A percentile compares a stretch with the other conserved stretches of the same genome.
Conservation (phyloP, 2,888 invertebrate species). For the Habrosyne pyritoides region DNA sequence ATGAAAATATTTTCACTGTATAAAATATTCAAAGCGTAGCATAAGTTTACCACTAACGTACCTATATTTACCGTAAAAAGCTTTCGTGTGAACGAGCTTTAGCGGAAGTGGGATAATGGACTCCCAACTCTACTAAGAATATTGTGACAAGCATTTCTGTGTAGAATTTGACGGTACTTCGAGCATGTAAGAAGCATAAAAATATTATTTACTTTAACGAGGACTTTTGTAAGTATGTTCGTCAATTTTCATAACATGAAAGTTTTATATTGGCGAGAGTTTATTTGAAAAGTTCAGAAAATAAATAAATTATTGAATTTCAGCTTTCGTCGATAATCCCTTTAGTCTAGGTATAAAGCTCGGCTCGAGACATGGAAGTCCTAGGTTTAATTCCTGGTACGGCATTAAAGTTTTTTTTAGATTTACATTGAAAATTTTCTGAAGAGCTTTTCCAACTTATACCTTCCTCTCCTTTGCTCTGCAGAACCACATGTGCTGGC, state of each 20-base stretch:
- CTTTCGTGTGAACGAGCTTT: slow-evolving; percentile 3
- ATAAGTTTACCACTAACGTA: neutral
- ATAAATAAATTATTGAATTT: too few relatives aligned
- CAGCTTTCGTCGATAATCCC: too few relatives aligned
- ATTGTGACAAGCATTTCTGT: slow-evolving; percentile 2
- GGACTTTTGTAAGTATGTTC: neutral
- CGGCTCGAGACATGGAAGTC: too few relatives aligned
- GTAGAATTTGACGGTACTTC: slow-evolving; percentile 13
- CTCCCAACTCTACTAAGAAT: neutral
- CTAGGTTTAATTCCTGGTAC: too few relatives aligned
- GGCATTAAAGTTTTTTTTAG: too few relatives aligned
- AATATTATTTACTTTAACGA: neutral
- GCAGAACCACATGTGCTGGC: too few relatives aligned
- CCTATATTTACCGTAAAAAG: neutral
- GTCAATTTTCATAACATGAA: too few relatives aligned
- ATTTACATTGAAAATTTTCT: too few relatives aligned
- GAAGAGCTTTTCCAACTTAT: too few relatives aligned
- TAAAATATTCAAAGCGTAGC: neutral
- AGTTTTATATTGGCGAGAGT: too few relatives aligned
- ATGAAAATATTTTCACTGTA: neutral
- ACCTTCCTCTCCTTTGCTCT: too few relatives aligned
- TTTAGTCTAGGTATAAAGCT: too few relatives aligned
- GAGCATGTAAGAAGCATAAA: slow-evolving; percentile 10
- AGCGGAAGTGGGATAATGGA: slow-evolving; percentile 3
- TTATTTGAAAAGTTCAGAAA: neutral